Conservation (phyloP, 2,888 invertebrate genomes). For the Pseudeuparius sepicola region DNA sequence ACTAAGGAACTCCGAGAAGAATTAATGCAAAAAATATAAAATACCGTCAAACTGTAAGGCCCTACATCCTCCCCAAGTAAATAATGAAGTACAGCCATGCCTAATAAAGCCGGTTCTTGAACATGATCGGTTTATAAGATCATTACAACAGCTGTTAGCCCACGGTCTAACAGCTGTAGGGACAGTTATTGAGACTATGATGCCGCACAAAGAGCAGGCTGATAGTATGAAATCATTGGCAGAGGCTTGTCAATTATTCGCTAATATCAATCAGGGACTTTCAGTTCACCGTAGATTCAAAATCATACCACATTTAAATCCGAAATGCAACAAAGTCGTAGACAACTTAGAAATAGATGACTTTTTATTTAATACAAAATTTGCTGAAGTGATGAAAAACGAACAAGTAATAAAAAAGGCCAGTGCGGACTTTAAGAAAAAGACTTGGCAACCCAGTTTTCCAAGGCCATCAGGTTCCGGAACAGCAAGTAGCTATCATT, state of each 20-base stretch:
- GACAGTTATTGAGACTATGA: not conserved
- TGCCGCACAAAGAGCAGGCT: not conserved
- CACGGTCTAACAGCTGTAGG: conserved; percentile 11
- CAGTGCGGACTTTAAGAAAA: conserved; percentile 8
- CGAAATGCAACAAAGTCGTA: conserved; percentile 5
- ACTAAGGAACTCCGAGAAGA: conserved; percentile 9
- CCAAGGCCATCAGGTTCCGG: not conserved
- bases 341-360: conserved; percentile 6
- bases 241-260: conserved; percentile 12
- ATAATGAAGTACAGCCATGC: conserved; percentile 10
- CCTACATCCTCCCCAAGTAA: conserved; percentile 8
- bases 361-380: conserved; percentile 5
- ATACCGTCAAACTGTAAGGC: conserved; percentile 7
- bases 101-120: conserved; percentile 6
- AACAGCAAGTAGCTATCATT: not conserved
- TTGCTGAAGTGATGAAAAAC: conserved; percentile 10
- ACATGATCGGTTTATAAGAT: conserved; percentile 11
- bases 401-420: conserved; percentile 9
- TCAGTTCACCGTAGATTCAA: conserved; percentile 12
- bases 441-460: conserved; percentile 3
- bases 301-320: conserved; percentile 9
- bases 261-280: conserved; percentile 9
- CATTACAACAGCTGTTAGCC: conserved; percentile 10
- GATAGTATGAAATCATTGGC: conserved; percentile 5
- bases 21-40: conserved; percentile 12